Percentiles rank a stretch among this genome's conserved stretches.
Conservation (phyloP, 2,797 vertebrate species). For the Sebastiscus albofasciatus region DNA sequence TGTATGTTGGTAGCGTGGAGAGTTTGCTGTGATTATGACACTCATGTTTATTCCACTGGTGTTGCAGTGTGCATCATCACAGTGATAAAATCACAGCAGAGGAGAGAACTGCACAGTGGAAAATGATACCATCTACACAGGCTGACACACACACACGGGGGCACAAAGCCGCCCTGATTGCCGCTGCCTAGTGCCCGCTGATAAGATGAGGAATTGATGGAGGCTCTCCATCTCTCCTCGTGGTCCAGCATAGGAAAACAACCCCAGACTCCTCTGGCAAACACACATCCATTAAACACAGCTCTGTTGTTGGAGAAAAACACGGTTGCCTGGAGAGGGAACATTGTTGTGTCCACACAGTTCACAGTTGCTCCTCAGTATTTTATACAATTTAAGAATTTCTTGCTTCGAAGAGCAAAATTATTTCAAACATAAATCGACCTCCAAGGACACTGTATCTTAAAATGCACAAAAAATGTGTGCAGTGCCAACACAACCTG, state of each 20-base stretch:
- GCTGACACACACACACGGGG: slow-evolving; percentile 2
- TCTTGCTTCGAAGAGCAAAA: slow-evolving; percentile 9
- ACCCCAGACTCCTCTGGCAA: slow-evolving; percentile 61
- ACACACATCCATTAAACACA: slow-evolving; percentile 63
- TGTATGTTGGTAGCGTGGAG: not conserved
- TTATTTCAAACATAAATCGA: slow-evolving; percentile 31
- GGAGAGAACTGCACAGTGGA: not conserved
- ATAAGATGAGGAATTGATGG: slow-evolving; percentile 63
- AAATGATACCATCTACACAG: slow-evolving; percentile 37
- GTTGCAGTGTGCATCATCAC: not conserved
- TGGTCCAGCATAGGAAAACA: slow-evolving; percentile 55
- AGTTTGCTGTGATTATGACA: not conserved
- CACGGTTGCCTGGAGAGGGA: slow-evolving; percentile 73
- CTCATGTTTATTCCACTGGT: slow-evolving; percentile 9
- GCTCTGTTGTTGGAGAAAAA: slow-evolving; percentile 53
- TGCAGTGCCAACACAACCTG: slow-evolving; percentile 21
- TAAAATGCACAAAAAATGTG: slow-evolving; percentile 1
- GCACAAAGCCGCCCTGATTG: slow-evolving; percentile 35
- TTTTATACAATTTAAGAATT: slow-evolving; percentile 39
- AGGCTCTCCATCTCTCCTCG: slow-evolving; percentile 44
- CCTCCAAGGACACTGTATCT: not conserved
- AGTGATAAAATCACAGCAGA: not conserved
- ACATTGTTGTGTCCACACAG: slow-evolving; percentile 68
- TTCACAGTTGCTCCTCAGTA: slow-evolving; percentile 11
- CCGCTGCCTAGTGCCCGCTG: slow-evolving; percentile 30